Evolutionary conservation across 2,888 invertebrate species (phyloP).

Genomic region (Cephus runcator): DNA sequence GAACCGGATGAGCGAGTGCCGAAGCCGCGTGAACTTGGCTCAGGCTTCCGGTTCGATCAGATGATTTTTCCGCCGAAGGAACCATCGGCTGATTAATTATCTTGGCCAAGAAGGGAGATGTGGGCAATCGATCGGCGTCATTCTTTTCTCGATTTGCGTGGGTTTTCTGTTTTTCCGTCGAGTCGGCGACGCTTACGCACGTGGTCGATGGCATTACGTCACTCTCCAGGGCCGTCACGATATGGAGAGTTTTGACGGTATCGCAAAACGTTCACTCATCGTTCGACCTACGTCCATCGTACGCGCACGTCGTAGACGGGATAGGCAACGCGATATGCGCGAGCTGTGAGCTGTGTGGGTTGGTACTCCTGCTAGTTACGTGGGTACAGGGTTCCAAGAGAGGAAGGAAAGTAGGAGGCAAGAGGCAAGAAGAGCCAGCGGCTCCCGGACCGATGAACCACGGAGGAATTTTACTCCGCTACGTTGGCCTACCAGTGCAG

Average conservation of each 20-base stretch:
- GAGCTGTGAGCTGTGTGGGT: not conserved
- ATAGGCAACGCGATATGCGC: not conserved
- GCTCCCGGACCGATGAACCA: not conserved
- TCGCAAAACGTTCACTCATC: not conserved
- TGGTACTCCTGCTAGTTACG: not conserved
- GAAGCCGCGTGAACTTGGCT: not conserved
- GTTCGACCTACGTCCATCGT: not conserved
- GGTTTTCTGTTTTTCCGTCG: not conserved
- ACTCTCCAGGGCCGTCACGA: not conserved
- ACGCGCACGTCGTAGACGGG: not conserved
- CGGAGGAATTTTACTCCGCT: conserved; percentile 4
- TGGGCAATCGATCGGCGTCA: not conserved
- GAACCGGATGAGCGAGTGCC: not conserved
- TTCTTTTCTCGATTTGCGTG: not conserved
- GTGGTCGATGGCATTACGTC: not conserved
- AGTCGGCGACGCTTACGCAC: not conserved
- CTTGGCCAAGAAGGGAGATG: not conserved
- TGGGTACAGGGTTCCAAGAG: not conserved
- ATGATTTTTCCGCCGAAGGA: not conserved
- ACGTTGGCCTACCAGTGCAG: conserved; percentile 13
- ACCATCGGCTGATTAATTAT: not conserved
- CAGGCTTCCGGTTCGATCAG: not conserved
- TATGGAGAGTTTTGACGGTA: not conserved
- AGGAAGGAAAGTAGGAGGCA: not conserved
- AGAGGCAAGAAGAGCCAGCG: not conserved